Base-by-base conservation (phyloP, 2,888 invertebrate genomes). In the Drosophila histrio region DNA sequence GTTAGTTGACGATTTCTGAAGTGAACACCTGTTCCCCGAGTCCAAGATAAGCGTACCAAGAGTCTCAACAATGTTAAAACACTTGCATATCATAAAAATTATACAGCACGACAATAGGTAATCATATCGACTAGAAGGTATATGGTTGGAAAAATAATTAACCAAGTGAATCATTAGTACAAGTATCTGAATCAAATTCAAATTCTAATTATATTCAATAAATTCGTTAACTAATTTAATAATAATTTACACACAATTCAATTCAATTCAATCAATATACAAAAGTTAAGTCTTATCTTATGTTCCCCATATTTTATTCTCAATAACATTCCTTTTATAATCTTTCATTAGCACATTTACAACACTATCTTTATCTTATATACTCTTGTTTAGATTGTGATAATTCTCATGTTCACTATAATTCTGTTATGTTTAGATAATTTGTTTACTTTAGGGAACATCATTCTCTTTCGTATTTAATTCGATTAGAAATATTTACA, bases 21-120 rank as follows among this genome's bases (percentile, higher is more conserved):
- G 56, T 67, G 77, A 70, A 78, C 77, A 77, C 78, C 78, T 77
- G 77, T 74, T 77, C 53, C 7, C 15, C 26, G 6, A 15, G 39
- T 50, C 22, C 15, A 3, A 28, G 77, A 77, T 77, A 77, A 77
- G 76, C 47, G 30, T 41, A 17, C 38, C 44, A 59, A 34, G 24
- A 56, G 56, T 19, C 39, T 34, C 39, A 38, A 76, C 65, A 58
- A 38, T 57, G 26, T 47, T 44, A 15, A 32, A 75, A 52, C 74
- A 74, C 72, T 77, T 72, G 77, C 38, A 19, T 28, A 61, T 22
- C 73, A 58, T 73, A 73, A 73, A 73, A 70, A 26, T 38, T 62
- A 57, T 59, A 57, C 7, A 28, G 13, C 52, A 15, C 32, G 47
- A 44, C 19, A 19, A 26, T 26, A 39, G 41, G 13, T 9, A 43